Evolutionary conservation across 2,113 vertebrate genomes (phyloP).

Genomic region (Microcebus jonahi): DNA sequence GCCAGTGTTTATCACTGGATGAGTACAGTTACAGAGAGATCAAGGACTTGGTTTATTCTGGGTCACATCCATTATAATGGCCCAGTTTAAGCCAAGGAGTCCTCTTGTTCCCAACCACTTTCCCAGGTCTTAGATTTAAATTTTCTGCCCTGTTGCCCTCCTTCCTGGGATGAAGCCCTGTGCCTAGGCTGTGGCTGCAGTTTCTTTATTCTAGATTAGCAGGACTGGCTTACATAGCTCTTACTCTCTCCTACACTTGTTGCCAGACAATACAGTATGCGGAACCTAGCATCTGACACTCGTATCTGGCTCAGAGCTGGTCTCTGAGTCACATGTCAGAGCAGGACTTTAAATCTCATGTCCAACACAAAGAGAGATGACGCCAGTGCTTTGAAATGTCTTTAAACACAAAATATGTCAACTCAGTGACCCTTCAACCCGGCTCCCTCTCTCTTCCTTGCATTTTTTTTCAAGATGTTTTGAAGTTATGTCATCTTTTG

Average conservation of each 20-base stretch:
- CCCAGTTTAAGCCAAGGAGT: conserved; percentile 75
- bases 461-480: conserved; percentile 55
- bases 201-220: conserved; percentile 56
- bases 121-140: conserved; percentile 60
- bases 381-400: conserved; percentile 69
- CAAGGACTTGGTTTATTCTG: conserved; percentile 75
- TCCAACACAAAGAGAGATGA: conserved; percentile 74
- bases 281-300: conserved; percentile 72
- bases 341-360: conserved; percentile 65
- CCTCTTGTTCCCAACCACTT: conserved; percentile 73
- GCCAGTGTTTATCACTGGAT: conserved; percentile 83
- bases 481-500: conserved; percentile 67
- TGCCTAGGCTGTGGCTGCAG: conserved; percentile 8
- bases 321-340: conserved; percentile 74
- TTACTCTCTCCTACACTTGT: background rate
- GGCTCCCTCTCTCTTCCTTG: background rate
- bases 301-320: conserved; percentile 62
- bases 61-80: conserved; percentile 79
- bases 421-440: background rate
- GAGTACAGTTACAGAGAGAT: conserved; percentile 82
- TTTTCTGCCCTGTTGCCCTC: conserved; percentile 5
- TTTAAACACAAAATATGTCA: conserved; percentile 66
- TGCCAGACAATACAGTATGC: conserved; percentile 53
- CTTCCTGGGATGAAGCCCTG: conserved; percentile 59
- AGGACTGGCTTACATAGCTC: conserved; percentile 46